Evolutionary conservation across 2,888 invertebrate species (phyloP), one percentile per base, ranked within the genome.

Genomic region (Chrysopilus asiliformis): DNA sequence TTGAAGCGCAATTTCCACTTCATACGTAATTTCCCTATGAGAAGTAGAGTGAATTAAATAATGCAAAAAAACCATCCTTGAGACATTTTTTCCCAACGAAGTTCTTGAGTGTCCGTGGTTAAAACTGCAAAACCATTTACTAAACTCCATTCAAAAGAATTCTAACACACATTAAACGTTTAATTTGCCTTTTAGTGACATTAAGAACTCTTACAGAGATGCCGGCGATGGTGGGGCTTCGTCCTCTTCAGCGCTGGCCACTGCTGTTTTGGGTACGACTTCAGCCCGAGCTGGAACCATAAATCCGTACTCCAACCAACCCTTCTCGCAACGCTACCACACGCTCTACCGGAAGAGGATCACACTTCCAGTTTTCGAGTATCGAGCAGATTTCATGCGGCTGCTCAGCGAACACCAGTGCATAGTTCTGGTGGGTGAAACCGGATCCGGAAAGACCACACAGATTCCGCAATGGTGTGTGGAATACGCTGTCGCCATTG

Each of bases 391-490:
- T 63, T 99, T 99, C 61, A 86, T 93, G 81, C 76, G 93, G 49
- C 69, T 91, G 25, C 67, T 99, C n/a, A 79, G 79, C 44, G 82
- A 85, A 37, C 83, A 95, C 62, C 97, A 97, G 55, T 86, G 86
- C 45, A 86, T 95, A 17, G 94, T 97, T 2, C 68, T 98, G 0
- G 98, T 99, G 4, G 98, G 98, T 49, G 98, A 99, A 60, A 98
- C 95, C 0, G 98, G 98, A n/a, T 95, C 94, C 2, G 98, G 98
- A 1, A 99, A 99, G 68, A 98, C 98, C 0, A 98, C 98, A 9
- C 98, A 95, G 67, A 98, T 98, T 52, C 98, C 98, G 2, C 98
- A 91, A 65, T 93, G 91, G 89, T 84, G 84, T 55, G 81, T 83
- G 1, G 82, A 84, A 47, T 81, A 75, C 60, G 75, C 83, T 0